Evolutionary conservation across 53 echinoderm and acorn worm species (phyloP), one percentile per base, ranked within the genome.

Genomic region (Stichopus horrens): DNA sequence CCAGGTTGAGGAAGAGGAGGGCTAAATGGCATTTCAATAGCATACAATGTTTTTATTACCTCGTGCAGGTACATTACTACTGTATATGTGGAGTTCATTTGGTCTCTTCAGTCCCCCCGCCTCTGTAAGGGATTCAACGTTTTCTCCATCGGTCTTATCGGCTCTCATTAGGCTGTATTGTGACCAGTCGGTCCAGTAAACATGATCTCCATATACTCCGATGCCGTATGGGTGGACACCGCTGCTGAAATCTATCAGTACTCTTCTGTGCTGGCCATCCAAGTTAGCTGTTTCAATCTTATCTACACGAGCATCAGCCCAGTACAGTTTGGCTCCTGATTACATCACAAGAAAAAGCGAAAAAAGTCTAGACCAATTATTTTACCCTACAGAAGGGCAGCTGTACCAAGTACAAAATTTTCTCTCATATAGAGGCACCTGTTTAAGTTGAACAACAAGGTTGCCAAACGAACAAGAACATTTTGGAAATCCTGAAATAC

Each of bases 161-260:
- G 88, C 94, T 55, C 74, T 89, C 86, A 90, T 75, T 13, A 97
- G 23, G 13, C 77, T 81, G 53, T 86, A 82, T 10, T 55, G 68
- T 0, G 52, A 79, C 94, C 94, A 95, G 63, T 97, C 94, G 6
- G 94, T 91, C 93, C 95, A 97, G 60, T 76, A 93, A 16, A 97
- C 58, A 58, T 83, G 68, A 13, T 75, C 58, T 37, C 86, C 88
- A 7, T 75, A 77, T 52, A 95, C 54, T 8, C 80, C 88, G 8
- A 97, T 87, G 52, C 97, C 94, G 23, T 90, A 94, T 6, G 95
- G 88, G 18, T 90, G 93, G 4, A 23, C 53, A n/a, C 56, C 79
- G 8, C 76, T 66, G 0, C 76, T 90, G 5, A 95, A 89, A 52
- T 88, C 58, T 11, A 90, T 82, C 9, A 93, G 68, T 4, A 83